phyloP scores from a whole-genome alignment of 2,797 vertebrate genomes.

The Echeneis naucrates region DNA sequence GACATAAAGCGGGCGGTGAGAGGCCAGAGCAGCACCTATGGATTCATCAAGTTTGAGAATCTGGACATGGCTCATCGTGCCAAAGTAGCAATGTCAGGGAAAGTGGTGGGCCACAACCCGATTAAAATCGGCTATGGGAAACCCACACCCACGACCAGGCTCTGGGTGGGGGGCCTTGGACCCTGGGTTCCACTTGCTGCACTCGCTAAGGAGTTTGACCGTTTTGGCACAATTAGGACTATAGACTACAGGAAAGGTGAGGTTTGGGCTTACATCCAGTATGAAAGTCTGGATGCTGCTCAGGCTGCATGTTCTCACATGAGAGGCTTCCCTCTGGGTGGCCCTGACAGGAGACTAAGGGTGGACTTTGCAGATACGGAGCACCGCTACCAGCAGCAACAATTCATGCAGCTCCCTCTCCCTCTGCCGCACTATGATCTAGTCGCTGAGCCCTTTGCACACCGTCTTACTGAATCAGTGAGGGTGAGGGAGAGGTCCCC shows the following conservation, averaged over 20 bases:
- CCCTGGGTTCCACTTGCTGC: conserved; percentile 95
- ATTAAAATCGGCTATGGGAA: conserved; percentile 99
- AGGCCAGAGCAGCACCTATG: conserved; percentile 93
- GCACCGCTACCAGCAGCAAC: conserved; percentile 90
- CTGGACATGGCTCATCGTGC: conserved; percentile 98
- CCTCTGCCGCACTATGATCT: conserved; percentile 91
- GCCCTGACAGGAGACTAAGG: conserved; percentile 91
- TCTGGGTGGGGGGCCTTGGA: conserved; percentile 97
- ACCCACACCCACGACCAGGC: conserved; percentile 94
- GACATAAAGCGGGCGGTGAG: conserved; percentile 94
- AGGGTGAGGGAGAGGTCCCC: conserved; percentile 92
- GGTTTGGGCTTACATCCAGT: conserved; percentile 97
- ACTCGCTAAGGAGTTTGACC: conserved; percentile 96
- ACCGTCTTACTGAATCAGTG: conserved; percentile 88
- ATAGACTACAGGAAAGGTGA: conserved; percentile 98
- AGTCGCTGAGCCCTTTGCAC: conserved; percentile 89
- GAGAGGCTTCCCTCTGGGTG: conserved; percentile 96
- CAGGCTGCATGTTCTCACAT: conserved; percentile 96
- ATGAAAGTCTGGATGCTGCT: conserved; percentile 97
- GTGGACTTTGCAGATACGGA: conserved; percentile 99
- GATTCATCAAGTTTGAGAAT: conserved; percentile 98
- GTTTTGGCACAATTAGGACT: conserved; percentile 97
- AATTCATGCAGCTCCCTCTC: conserved; percentile 89
- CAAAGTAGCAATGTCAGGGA: conserved; percentile 96
- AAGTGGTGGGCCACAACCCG: conserved; percentile 92